These are phyloP conservation scores for Hypercompe scribonia DNA, from an alignment of 2,888 invertebrate species.

Conservation along the genomic window DNA sequence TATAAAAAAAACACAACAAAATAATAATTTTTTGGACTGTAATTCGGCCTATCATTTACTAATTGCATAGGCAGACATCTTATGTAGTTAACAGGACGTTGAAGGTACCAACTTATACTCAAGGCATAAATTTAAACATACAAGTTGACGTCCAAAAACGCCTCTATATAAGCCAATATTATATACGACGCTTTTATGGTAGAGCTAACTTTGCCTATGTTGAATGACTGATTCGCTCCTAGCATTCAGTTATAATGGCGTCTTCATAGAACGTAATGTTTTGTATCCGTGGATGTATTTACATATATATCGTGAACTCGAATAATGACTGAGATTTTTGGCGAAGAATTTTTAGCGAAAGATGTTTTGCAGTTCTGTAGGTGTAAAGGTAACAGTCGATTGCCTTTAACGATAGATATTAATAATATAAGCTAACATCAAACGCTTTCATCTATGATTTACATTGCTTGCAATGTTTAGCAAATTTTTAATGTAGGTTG, in stretches of 20 bases:
- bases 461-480: neutral
- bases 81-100: too few species aligned
- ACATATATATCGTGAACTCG: neutral
- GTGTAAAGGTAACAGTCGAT: neutral
- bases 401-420: neutral
- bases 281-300: neutral
- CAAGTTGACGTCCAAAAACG: neutral
- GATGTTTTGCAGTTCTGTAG: neutral
- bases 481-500: neutral
- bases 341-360: neutral
- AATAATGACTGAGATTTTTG: neutral
- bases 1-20: too few species aligned
- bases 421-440: neutral
- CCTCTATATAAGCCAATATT: neutral
- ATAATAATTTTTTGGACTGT: neutral
- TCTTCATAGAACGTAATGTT: neutral
- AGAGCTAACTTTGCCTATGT: conserved; percentile 3
- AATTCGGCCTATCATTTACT: neutral
- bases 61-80: neutral
- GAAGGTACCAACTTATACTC: neutral
- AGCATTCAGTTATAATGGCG: conserved; percentile 8
- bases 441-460: neutral
- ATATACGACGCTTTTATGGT: conserved; percentile 13
- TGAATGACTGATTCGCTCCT: conserved; percentile 3
- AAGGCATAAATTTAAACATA: neutral